Evolutionary conservation across 2,797 vertebrate genomes (phyloP).

Genomic region (Ambastaia sidthimunki): DNA sequence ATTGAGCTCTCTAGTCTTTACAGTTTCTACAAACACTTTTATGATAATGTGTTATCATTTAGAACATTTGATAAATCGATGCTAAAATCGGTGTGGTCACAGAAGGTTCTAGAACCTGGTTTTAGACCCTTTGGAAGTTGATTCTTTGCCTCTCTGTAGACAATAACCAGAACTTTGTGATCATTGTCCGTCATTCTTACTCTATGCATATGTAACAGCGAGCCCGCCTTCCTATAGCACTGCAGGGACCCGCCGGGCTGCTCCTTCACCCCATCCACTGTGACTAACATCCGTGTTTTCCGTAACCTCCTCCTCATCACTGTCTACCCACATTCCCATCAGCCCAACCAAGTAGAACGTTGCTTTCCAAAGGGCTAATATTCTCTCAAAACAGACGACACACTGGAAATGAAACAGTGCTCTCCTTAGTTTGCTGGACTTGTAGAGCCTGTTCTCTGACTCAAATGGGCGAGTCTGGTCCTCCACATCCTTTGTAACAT

Average conservation of each 20-base stretch:
- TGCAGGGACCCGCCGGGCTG: constrained; percentile 57
- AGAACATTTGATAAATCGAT: neutral
- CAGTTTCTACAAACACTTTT: constrained; percentile 22
- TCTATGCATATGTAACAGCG: constrained; percentile 62
- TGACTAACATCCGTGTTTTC: constrained; percentile 53
- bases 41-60: neutral
- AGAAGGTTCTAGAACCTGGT: constrained; percentile 43
- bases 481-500: constrained; percentile 26
- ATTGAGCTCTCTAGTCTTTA: constrained; percentile 28
- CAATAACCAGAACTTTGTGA: constrained; percentile 36
- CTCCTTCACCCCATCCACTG: constrained; percentile 56
- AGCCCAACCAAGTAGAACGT: constrained; percentile 58
- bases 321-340: constrained; percentile 60
- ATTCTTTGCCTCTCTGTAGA: constrained; percentile 53
- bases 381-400: constrained; percentile 58
- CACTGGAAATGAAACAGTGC: constrained; percentile 54
- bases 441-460: constrained; percentile 22
- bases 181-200: constrained; percentile 50
- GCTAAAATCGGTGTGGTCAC: neutral
- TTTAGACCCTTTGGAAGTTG: constrained; percentile 21
- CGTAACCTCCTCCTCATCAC: constrained; percentile 37
- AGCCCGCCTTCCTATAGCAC: constrained; percentile 54
- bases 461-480: constrained; percentile 31
- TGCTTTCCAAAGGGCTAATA: constrained; percentile 75
- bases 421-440: constrained; percentile 52